Evolutionary conservation across 2,888 invertebrate genomes (phyloP).

Genomic region (Amiota mariae): DNA sequence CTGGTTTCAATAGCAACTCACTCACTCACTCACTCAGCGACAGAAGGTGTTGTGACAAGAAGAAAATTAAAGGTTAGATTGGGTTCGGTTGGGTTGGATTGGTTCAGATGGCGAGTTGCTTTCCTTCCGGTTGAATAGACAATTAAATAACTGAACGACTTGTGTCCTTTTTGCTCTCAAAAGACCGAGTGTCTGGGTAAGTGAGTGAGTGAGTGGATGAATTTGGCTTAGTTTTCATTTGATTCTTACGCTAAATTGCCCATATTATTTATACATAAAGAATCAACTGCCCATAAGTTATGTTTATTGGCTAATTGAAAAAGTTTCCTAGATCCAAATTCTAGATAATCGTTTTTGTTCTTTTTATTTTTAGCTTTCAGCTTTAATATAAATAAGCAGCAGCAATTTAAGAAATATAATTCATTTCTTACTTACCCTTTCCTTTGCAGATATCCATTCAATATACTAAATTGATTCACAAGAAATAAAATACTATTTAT

Average conservation of each 20-base stretch:
- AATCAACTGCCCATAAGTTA: conserved; percentile 68
- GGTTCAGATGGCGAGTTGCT: not conserved
- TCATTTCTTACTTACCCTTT: too few relatives aligned
- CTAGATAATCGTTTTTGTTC: too few relatives aligned
- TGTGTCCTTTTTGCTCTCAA: not conserved
- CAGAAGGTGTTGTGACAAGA: not conserved
- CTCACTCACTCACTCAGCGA: not conserved
- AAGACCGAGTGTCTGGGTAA: not conserved
- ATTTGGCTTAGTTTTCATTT: conserved; percentile 1
- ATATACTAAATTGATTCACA: too few relatives aligned
- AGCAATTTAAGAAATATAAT: too few relatives aligned
- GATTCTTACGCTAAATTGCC: conserved; percentile 58
- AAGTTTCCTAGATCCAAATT: conserved; percentile 27
- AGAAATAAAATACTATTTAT: too few relatives aligned
- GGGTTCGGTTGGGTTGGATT: not conserved
- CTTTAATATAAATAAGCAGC: too few relatives aligned
- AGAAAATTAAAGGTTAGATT: not conserved
- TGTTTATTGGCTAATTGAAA: conserved; percentile 58
- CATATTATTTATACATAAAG: conserved; percentile 62
- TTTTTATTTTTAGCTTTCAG: too few relatives aligned
- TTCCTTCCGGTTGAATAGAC: conserved; percentile 34
- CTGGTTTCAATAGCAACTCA: not conserved
- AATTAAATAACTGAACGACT: conserved; percentile 28
- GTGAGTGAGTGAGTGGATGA: not conserved
- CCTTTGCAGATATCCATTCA: too few relatives aligned